These are phyloP conservation scores for Silurus meridionalis DNA, from an alignment of 2,113 vertebrate genomes.

Conservation along the genomic window DNA sequence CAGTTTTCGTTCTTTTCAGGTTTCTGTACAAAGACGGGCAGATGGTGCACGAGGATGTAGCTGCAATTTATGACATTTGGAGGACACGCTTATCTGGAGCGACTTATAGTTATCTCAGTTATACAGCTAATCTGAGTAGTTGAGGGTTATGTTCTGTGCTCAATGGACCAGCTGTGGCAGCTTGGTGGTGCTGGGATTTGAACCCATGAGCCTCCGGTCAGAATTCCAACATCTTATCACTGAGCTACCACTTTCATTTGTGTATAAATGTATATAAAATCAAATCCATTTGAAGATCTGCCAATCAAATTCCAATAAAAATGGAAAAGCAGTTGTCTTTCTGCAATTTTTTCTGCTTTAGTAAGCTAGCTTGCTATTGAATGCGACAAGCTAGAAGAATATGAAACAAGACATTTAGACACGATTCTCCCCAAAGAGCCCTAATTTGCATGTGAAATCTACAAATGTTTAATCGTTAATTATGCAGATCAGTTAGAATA, in stretches of 20 bases:
- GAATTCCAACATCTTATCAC: neutral
- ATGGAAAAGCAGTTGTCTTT: neutral
- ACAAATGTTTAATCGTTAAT: neutral
- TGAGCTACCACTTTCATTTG: neutral
- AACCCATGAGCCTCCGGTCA: no score
- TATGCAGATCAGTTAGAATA: neutral
- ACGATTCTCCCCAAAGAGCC: neutral
- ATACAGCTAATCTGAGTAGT: no score
- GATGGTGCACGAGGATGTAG: neutral
- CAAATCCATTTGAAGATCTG: neutral
- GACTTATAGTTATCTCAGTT: no score
- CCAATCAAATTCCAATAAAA: neutral
- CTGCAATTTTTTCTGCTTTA: neutral
- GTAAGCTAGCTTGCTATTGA: neutral
- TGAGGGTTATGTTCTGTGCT: no score
- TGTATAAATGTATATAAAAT: no score
- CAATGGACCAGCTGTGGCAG: no score
- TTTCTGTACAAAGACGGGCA: slow-evolving; percentile 41
- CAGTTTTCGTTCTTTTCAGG: slow-evolving; percentile 81
- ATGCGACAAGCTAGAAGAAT: neutral
- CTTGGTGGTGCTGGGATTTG: no score
- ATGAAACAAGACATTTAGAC: neutral
- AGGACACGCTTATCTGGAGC: no score
- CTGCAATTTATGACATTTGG: no score
- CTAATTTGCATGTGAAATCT: neutral